Evolutionary conservation across 2,888 invertebrate species (phyloP), one percentile per base, ranked within the genome.

Genomic region (Onchidella celtica): DNA sequence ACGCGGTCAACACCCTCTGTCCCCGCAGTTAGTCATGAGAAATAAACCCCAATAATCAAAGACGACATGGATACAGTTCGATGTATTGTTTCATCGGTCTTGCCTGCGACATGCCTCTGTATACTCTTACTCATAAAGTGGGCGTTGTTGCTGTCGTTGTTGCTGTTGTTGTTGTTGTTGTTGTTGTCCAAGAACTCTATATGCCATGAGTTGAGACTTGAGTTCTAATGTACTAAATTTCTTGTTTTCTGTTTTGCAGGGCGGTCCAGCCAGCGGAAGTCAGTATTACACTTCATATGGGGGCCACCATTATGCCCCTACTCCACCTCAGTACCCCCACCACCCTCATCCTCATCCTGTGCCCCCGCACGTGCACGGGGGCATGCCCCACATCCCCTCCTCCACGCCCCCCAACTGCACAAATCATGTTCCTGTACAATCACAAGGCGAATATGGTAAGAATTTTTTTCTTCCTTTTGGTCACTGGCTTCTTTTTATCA

Each of bases 281-380:
- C 96, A 91, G 95, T 95, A 88, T 95, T 95, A 84, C 95, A 96
- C 91, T 29, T 77, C 69, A 95, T 96, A 95, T 90, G 95, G 95
- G 85, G 88, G 94, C 38, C 87, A 88, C 70, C 89, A 87, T 79
- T 88, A 90, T 86, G 86, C 88, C 38, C 86, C 88, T 27, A 84
- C 86, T 69, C 88, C 87, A 75, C 88, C 86, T 74, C 86, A 86
- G 81, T 88, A 88, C 85, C 84, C 85, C 34, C 85, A 87, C 40
- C 87, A 86, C 73, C 88, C 87, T 79, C 89, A 89, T 79, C 83
- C 86, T 40, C 89, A 91, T 79, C 93, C 84, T 83, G 86, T 77
- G 85, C 86, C 92, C 92, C 88, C 94, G 93, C 89, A 94, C 94
- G 82, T 94, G 95, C 90, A 95, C 95, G 87, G 94, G 95, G 87